These are phyloP conservation scores for Taxidea taxus DNA, from an alignment of 2,113 vertebrate species.

Conservation along the genomic window DNA sequence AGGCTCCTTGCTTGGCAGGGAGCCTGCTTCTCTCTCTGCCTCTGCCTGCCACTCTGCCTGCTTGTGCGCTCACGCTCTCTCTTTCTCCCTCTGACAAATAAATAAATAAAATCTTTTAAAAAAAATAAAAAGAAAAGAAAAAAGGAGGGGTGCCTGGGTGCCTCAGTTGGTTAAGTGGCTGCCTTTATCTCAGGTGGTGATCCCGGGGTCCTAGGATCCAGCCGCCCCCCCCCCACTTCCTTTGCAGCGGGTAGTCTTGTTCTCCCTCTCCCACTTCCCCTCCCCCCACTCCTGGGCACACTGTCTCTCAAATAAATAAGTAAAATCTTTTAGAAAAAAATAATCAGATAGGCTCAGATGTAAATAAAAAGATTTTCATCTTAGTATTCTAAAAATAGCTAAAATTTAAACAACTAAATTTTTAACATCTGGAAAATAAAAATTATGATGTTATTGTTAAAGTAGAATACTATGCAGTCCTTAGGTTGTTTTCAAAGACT, in stretches of 20 bases:
- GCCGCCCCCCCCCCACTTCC: too few species aligned
- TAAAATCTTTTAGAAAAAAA: not conserved
- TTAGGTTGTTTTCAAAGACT: conserved; percentile 26
- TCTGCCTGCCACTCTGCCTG: too few species aligned
- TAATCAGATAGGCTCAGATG: not conserved
- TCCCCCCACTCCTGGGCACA: not conserved
- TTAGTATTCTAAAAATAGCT: not conserved
- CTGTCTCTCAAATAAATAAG: not conserved
- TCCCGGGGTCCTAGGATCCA: not conserved
- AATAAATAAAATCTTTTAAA: too few species aligned
- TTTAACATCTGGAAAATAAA: not conserved
- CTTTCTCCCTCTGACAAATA: too few species aligned
- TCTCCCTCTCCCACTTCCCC: not conserved
- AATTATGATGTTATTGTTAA: not conserved
- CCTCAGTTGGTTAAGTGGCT: not conserved
- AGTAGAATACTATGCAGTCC: not conserved
- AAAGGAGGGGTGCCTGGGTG: not conserved
- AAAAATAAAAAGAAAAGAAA: too few species aligned
- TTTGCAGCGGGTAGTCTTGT: too few species aligned
- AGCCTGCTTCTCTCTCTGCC: too few species aligned
- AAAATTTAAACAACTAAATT: conserved; percentile 38
- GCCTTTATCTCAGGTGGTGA: not conserved
- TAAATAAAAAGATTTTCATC: conserved; percentile 1
- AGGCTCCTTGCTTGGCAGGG: too few species aligned
- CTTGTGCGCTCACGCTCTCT: too few species aligned